phyloP scores from a whole-genome alignment of 1,140 invertebrate genomes.

The Drosophila biarmipes region DNA sequence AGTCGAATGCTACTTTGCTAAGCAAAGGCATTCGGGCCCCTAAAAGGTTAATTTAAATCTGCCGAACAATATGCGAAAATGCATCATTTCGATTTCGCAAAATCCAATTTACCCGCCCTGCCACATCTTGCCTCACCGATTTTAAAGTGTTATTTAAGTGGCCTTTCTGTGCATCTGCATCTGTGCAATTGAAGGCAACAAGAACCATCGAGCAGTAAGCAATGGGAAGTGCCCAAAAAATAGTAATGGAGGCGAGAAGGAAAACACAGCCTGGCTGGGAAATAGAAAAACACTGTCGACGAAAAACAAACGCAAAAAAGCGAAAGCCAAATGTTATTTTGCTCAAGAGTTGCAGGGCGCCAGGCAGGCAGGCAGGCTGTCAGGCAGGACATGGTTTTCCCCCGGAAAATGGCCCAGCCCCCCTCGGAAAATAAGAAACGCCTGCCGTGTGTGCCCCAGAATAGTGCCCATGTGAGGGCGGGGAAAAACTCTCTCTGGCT shows the following conservation, averaged over 20 bases:
- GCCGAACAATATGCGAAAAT: not conserved
- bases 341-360: conserved; percentile 44
- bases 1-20: no score
- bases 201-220: conserved; percentile 31
- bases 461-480: not conserved
- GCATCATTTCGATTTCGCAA: not conserved
- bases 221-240: conserved; percentile 14
- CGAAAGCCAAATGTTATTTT: conserved; percentile 55
- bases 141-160: conserved; percentile 13
- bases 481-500: conserved; percentile 22
- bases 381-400: conserved; percentile 2
- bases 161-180: conserved; percentile 5
- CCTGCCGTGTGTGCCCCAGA: not conserved
- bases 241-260: conserved; percentile 11
- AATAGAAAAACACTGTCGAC: conserved; percentile 6
- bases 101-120: not conserved
- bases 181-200: conserved; percentile 21
- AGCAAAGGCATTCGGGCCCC: no score
- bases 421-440: not conserved
- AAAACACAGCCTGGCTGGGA: not conserved
- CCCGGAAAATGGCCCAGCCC: not conserved
- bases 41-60: no score
- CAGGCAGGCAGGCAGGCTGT: conserved; percentile 42
- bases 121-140: not conserved
- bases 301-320: conserved; percentile 7